Percentiles rank a stretch among this genome's conserved stretches.
Evolutionary conservation across 2,888 invertebrate genomes (phyloP).

Genomic region (Caenorhabditis sinica): DNA sequence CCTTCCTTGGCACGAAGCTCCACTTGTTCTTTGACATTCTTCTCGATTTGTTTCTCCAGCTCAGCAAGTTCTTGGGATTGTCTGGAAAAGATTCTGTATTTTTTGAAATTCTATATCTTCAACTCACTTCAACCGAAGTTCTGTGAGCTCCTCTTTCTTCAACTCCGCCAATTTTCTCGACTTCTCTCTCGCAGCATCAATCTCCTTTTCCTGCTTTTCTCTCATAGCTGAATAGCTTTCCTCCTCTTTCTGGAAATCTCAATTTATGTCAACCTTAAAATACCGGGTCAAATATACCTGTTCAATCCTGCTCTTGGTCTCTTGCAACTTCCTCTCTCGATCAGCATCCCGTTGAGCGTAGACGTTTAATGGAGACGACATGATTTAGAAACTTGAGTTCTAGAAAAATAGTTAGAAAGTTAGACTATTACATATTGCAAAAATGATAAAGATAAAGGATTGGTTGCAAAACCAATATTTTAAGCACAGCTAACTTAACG

Average conservation of each 20-base stretch:
- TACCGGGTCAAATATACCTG: background rate
- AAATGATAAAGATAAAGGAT: background rate
- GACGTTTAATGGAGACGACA: background rate
- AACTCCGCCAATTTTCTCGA: background rate
- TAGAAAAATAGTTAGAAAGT: background rate
- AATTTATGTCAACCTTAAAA: background rate
- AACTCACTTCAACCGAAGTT: too few species aligned
- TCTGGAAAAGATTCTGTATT: background rate
- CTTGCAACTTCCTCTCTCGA: background rate
- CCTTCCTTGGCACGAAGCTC: background rate
- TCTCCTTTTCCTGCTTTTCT: background rate
- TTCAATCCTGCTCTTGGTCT: background rate
- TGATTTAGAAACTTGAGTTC: background rate
- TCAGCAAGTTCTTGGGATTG: constrained; percentile 18
- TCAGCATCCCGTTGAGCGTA: background rate
- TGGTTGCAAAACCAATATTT: background rate
- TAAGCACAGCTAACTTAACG: background rate
- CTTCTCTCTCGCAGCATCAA: background rate
- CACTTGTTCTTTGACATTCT: background rate
- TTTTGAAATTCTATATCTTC: too few species aligned
- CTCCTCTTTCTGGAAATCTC: background rate
- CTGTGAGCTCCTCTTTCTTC: too few species aligned
- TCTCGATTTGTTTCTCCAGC: background rate
- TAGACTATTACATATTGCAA: background rate
- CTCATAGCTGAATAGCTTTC: background rate